phyloP scores from a whole-genome alignment of 1,140 invertebrate species.

The Scaptomyza pallida region DNA sequence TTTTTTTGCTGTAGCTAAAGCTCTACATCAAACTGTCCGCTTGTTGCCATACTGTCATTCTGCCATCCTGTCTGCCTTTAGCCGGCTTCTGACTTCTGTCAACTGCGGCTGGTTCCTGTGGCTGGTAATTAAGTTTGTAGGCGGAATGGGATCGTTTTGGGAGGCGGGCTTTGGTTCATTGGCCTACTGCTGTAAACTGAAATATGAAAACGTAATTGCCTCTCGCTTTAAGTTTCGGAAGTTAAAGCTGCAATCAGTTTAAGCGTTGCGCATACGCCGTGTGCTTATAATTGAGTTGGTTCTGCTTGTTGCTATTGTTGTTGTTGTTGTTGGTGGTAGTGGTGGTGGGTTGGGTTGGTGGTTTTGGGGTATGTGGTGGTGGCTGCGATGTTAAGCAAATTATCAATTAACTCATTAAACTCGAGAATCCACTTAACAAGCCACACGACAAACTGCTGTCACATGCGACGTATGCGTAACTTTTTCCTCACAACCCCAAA shows the following conservation, averaged over 20 bases:
- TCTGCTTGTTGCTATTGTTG: slow-evolving; percentile 27
- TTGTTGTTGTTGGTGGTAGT: slow-evolving; percentile 17
- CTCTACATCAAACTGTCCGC: slow-evolving; percentile 31
- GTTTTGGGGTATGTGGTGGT: background rate
- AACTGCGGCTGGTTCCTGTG: slow-evolving; percentile 45
- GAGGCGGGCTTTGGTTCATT: slow-evolving; percentile 24
- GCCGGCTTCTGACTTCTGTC: slow-evolving; percentile 8
- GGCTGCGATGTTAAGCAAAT: slow-evolving; percentile 58
- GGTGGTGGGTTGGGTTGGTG: too few species aligned
- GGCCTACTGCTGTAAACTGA: slow-evolving; percentile 33
- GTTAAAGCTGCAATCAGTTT: slow-evolving; percentile 38
- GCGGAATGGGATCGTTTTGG: background rate
- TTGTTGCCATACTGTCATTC: slow-evolving; percentile 1
- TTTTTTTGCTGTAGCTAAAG: slow-evolving; percentile 54
- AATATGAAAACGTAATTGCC: slow-evolving; percentile 45
- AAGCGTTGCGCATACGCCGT: slow-evolving; percentile 59
- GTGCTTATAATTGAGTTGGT: slow-evolving; percentile 68
- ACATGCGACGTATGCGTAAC: slow-evolving; percentile 53
- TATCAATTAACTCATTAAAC: slow-evolving; percentile 76
- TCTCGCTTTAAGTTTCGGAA: slow-evolving; percentile 30
- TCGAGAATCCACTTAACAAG: slow-evolving; percentile 58
- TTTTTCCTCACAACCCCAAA: slow-evolving; percentile 14
- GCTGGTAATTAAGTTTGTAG: slow-evolving; percentile 69
- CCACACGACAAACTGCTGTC: slow-evolving; percentile 43
- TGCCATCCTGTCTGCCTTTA: background rate